Conservation (phyloP, 2,797 vertebrate genomes). For the Ctenochaetus hawaiiensis region DNA sequence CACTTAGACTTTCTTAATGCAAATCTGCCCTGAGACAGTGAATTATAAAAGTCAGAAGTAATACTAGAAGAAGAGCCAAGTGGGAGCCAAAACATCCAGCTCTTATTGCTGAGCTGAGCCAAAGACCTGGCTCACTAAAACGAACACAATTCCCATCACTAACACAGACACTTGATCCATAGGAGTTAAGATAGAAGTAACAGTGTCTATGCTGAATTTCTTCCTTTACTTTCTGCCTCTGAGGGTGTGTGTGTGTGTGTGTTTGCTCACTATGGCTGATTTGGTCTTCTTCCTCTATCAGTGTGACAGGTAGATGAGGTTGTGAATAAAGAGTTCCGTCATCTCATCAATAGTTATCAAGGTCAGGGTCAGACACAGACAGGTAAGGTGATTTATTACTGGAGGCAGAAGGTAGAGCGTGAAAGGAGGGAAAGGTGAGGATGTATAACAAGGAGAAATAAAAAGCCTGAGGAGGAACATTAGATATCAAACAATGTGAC, state of each 20-base stretch:
- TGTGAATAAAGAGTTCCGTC: slow-evolving; percentile 65
- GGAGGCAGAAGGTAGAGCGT: slow-evolving; percentile 50
- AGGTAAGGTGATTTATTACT: slow-evolving; percentile 62
- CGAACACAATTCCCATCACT: no score
- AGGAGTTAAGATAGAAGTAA: not conserved
- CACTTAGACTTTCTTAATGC: no score
- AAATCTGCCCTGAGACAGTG: no score
- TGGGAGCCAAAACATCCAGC: no score
- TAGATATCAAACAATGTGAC: slow-evolving; percentile 15
- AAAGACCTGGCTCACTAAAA: no score
- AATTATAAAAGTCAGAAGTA: no score
- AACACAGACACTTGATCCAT: not conserved
- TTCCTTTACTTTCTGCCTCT: slow-evolving; percentile 9
- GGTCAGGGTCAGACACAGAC: slow-evolving; percentile 65
- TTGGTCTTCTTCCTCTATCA: slow-evolving; percentile 58
- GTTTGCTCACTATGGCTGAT: slow-evolving; percentile 29
- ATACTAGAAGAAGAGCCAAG: no score
- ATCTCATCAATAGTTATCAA: slow-evolving; percentile 76
- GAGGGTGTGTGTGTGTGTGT: slow-evolving; percentile 3
- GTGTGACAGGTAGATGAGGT: slow-evolving; percentile 62
- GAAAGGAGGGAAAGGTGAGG: slow-evolving; percentile 40
- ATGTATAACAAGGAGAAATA: slow-evolving; percentile 32
- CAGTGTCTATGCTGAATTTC: slow-evolving; percentile 8
- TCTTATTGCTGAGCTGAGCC: no score
- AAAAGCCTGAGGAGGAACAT: slow-evolving; percentile 26